Base-by-base conservation (phyloP, 2,888 invertebrate genomes). In the Macrosoma leucophasiata region DNA sequence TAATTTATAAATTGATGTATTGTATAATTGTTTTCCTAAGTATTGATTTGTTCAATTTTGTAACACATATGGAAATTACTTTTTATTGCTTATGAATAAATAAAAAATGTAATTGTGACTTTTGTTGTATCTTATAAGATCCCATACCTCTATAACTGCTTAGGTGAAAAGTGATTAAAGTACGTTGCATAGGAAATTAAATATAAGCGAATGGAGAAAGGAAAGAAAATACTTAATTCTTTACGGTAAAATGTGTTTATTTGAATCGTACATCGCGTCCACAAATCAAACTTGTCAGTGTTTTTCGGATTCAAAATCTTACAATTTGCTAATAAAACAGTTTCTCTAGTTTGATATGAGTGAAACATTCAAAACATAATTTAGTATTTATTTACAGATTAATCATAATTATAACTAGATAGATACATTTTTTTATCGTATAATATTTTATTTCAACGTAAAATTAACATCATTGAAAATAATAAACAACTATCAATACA, bases 61-160 rank as follows among this genome's bases (percentile, higher is more conserved):
- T 77, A 70, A 77, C 64, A 71, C 66, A 61, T 71, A 68, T 63
- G 65, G 48, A 66, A 58, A 76, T 79, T 81, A 77, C 68, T 79
- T 82, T 81, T 79, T 76, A 84, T 81, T 81, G 84, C 82, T 82
- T 84, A 82, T 74, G 74, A 84, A 79, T 81, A 82, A 82, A 82
- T 59, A 68, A 72, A 68, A 78, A 79, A 63, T 59, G 63, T 60
- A 55, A 48, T 37, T 39, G 39, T 48, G 50, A 34, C 33, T 27
- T 56, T 62, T 57, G 44, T 48, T 37, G 34, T 44, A 36, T 22
- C 17, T 21, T 21, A 23, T 15, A 17, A 12, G n/a, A 7, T 24
- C 9, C 9, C 14, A n/a, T n/a, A n/a, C n/a, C n/a, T n/a, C n/a
- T n/a, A n/a, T n/a, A n/a, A n/a, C n/a, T n/a, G n/a, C n/a, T n/a